Percentiles rank a stretch among this genome's conserved stretches.
Conservation (phyloP, 1,140 invertebrate genomes). For the Calycopis cecrops region DNA sequence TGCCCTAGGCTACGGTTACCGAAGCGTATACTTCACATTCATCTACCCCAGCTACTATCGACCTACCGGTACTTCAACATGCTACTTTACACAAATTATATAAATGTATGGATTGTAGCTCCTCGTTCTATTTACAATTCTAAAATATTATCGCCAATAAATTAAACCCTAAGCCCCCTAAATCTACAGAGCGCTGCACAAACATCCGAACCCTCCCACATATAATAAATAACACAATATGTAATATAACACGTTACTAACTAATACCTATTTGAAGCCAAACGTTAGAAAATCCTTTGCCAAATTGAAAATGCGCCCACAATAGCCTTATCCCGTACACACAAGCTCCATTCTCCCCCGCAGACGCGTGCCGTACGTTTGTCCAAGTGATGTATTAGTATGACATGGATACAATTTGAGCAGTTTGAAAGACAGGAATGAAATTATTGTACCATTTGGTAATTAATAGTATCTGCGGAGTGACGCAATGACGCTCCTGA, state of each 20-base stretch:
- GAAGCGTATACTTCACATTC: too few species aligned
- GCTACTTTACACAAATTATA: too few species aligned
- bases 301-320: not conserved
- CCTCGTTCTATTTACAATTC: not conserved
- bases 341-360: too few species aligned
- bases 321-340: not conserved
- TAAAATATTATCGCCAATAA: not conserved
- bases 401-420: conserved; percentile 31
- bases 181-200: conserved; percentile 11
- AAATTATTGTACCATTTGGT: conserved; percentile 33
- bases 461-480: conserved; percentile 32
- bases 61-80: too few species aligned
- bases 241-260: conserved; percentile 26
- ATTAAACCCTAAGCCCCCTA: not conserved
- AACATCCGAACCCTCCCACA: conserved; percentile 14
- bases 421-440: conserved; percentile 32
- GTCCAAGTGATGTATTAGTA: conserved; percentile 27
- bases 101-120: not conserved
- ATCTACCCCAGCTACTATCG: too few species aligned
- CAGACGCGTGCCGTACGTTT: not conserved
- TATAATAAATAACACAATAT: conserved; percentile 23
- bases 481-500: conserved; percentile 31
- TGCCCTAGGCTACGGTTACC: too few species aligned
- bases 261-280: conserved; percentile 27
- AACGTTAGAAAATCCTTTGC: conserved; percentile 15